These are phyloP conservation scores for Capitulum mitella DNA, from an alignment of 2,888 invertebrate genomes.

Conservation along the genomic window DNA sequence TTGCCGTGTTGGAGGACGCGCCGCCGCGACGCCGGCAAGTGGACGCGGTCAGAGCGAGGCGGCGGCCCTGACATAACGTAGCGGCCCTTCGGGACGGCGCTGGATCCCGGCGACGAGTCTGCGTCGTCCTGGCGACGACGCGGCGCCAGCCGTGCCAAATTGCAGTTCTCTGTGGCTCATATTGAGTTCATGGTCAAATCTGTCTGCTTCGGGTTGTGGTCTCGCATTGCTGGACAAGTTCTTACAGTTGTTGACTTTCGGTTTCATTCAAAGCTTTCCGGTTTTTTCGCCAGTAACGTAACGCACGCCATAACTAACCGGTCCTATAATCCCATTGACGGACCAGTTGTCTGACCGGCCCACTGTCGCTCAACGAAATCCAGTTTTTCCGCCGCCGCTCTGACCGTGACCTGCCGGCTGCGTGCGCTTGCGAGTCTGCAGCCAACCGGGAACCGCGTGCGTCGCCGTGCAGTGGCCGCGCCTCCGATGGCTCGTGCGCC, in stretches of 20 bases:
- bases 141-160: background rate
- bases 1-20: too few relatives aligned
- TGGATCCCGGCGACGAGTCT: background rate
- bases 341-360: too few relatives aligned
- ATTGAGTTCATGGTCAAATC: background rate
- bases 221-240: background rate
- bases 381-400: background rate
- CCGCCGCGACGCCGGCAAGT: too few relatives aligned
- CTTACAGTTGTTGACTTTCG: background rate
- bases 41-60: background rate
- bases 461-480: background rate
- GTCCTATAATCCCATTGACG: background rate
- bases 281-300: background rate
- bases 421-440: background rate
- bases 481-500: background rate
- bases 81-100: too few relatives aligned
- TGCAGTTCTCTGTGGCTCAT: background rate
- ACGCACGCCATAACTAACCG: background rate
- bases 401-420: background rate
- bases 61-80: background rate
- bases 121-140: background rate
- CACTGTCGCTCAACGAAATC: background rate
- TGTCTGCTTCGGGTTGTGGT: background rate
- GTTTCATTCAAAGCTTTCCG: background rate
- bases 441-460: background rate